These are phyloP conservation scores for Armadillidium nasatum DNA, from an alignment of 1,140 invertebrate genomes.

Conservation along the genomic window DNA sequence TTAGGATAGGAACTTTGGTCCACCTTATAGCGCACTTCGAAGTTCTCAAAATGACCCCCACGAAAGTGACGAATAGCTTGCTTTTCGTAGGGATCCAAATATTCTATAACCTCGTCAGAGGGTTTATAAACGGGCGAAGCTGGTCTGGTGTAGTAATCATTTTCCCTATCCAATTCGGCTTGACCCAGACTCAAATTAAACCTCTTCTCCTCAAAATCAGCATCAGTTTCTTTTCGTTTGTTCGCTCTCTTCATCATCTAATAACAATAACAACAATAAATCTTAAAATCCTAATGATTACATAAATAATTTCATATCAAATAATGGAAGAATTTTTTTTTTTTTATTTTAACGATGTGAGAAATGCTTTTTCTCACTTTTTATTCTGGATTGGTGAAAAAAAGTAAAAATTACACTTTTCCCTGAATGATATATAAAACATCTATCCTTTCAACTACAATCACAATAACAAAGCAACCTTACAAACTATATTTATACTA, in stretches of 20 bases:
- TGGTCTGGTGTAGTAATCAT: conserved; percentile 67
- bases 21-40: conserved; percentile 51
- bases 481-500: conserved; percentile 32
- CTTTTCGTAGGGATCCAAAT: conserved; percentile 38
- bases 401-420: no score
- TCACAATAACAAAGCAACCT: background rate
- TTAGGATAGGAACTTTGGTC: conserved; percentile 30
- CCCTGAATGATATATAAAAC: no score
- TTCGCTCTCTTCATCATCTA: conserved; percentile 80
- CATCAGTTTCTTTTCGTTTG: conserved; percentile 88
- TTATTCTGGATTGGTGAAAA: no score
- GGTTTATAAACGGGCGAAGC: conserved; percentile 51
- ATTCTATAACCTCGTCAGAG: conserved; percentile 32
- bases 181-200: conserved; percentile 78
- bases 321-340: no score
- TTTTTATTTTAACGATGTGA: no score
- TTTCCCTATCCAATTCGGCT: conserved; percentile 84
- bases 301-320: no score
- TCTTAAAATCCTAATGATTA: no score
- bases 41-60: conserved; percentile 49
- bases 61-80: conserved; percentile 40
- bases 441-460: no score
- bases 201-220: conserved; percentile 95
- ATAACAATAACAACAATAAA: background rate
- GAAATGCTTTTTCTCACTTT: no score